Evolutionary conservation across 2,797 vertebrate genomes (phyloP), one percentile per base, ranked within the genome.

Genomic region (Kryptolebias ocellatus): DNA sequence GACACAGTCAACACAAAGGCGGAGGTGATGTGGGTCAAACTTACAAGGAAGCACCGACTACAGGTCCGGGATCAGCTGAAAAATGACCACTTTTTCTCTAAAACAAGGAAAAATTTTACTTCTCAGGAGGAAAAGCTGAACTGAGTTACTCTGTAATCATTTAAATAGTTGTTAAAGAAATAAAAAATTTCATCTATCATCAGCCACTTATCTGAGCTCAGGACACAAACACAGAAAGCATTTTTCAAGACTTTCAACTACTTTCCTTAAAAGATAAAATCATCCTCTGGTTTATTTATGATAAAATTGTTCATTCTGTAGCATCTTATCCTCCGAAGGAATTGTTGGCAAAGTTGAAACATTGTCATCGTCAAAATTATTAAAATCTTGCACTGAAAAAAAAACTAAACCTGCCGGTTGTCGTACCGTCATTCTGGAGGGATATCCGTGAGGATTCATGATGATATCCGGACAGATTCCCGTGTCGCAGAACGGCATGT

Each of bases 401-500:
- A 14, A 17, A 37, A 3, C 0, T 46, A 7, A 7, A 29, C 15
- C 1, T 46, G 50, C 31, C 16, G 52, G 1, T 29, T 52, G 31
- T 46, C 91, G 81, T 88, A 99, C 98, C 93, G 98, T 99, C 98
- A 99, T 99, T 89, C 98, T 96, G 1, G 97, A 99, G 61, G 98
- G 98, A 90, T 96, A 99, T 76, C 98, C 98, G 0, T 99, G 98
- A 74, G 98, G 98, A 91, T 99, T 99, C 98, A 99, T 99, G 84
- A 99, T 98, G 86, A 99, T 98, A 79, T 99, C 98, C 1, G 98
- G 98, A 78, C 98, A 99, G 91, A 99, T 98, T 62, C 98, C 98
- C 0, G 96, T 92, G 81, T 99, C 98, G 72, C 96, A 98, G 81
- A 99, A 99, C 0, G 98, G 98, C 97, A 99, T 99, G 92, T 99